Evolutionary conservation across 1,140 invertebrate species (phyloP).

Genomic region (Hyles euphorbiae): DNA sequence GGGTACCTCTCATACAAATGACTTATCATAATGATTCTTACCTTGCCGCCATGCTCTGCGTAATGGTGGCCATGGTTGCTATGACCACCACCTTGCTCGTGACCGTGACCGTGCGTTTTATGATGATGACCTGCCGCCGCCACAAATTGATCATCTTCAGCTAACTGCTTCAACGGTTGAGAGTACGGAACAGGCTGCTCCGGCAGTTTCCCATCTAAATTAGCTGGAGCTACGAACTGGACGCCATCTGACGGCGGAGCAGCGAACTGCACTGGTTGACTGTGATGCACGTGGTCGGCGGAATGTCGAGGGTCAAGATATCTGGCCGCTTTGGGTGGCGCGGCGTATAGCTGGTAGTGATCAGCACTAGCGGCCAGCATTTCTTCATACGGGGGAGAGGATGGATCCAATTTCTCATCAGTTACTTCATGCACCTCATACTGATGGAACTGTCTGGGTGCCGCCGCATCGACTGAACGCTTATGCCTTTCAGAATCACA

Average conservation of each 20-base stretch:
- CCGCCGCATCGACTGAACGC: conserved; percentile 41
- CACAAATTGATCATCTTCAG: conserved; percentile 31
- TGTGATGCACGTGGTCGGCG: neutral
- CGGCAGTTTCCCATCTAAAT: conserved; percentile 13
- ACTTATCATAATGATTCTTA: conserved; percentile 15
- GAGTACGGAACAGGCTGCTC: conserved; percentile 12
- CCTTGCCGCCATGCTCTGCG: conserved; percentile 44
- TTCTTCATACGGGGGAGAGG: conserved; percentile 56
- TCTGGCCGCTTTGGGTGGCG: conserved; percentile 35
- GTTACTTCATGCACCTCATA: conserved; percentile 73
- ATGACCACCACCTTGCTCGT: conserved; percentile 40
- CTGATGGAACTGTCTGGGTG: conserved; percentile 64
- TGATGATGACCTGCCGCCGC: conserved; percentile 43
- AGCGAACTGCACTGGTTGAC: conserved; percentile 1
- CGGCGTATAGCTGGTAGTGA: conserved; percentile 60
- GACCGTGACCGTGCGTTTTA: conserved; percentile 29
- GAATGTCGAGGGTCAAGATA: conserved; percentile 50
- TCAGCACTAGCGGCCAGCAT: conserved; percentile 63
- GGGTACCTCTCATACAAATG: no score
- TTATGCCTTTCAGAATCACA: conserved; percentile 31
- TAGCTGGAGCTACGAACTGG: conserved; percentile 17
- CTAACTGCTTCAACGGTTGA: conserved; percentile 15
- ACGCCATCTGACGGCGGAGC: conserved; percentile 6
- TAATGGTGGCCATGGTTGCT: conserved; percentile 36
- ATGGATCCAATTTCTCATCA: conserved; percentile 53